Evolutionary conservation across 2,888 invertebrate species (phyloP).

Genomic region (Brenthis hecate): DNA sequence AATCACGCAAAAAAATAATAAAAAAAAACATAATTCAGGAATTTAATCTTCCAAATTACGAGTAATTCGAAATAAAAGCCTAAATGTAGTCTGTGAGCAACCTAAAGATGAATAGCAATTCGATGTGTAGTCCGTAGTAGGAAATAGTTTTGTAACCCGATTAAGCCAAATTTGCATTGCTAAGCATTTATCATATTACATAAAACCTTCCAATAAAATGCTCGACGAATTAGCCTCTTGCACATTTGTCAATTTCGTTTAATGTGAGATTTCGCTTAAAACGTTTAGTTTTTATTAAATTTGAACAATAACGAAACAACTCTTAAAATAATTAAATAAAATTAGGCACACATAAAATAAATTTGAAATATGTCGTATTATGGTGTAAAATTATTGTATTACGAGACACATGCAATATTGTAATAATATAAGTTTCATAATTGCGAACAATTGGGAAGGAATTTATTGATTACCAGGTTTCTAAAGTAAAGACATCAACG

Average conservation of each 20-base stretch:
- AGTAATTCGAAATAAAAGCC: neutral
- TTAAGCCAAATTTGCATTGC: conserved; percentile 24
- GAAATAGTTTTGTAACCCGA: conserved; percentile 26
- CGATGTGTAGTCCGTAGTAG: conserved; percentile 19
- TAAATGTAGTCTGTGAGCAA: neutral
- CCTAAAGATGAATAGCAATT: conserved; percentile 7
- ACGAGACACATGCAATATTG: neutral
- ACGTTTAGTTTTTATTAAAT: conserved; percentile 2
- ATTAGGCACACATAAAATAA: conserved; percentile 1
- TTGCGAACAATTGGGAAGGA: neutral
- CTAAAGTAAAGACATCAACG: conserved; percentile 52
- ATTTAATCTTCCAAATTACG: too few species aligned
- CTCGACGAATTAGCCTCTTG: conserved; percentile 12
- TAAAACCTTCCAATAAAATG: conserved; percentile 16
- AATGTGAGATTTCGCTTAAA: conserved; percentile 12
- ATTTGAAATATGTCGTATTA: neutral
- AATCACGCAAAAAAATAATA: too few species aligned
- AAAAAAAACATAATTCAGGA: too few species aligned
- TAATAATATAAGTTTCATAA: neutral
- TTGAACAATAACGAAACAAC: too few species aligned
- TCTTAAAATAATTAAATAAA: neutral
- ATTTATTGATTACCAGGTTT: neutral
- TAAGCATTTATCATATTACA: conserved; percentile 19
- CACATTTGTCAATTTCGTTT: conserved; percentile 12
- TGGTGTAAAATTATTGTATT: neutral